phyloP scores from a whole-genome alignment of 2,888 invertebrate genomes.

The Chironomus tentans region DNA sequence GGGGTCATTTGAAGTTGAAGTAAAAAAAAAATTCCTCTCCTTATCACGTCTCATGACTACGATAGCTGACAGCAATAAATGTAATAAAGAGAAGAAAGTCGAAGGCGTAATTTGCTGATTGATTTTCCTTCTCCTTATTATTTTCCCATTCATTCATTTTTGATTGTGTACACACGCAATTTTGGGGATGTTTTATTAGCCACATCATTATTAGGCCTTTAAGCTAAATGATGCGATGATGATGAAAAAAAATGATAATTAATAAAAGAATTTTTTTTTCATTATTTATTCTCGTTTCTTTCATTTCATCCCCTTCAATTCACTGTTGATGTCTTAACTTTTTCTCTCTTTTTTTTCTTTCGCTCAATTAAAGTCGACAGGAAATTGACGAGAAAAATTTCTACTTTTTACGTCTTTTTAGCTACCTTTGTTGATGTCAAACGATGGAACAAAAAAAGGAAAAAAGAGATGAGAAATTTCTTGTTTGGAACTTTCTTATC shows the following conservation, averaged over 20 bases:
- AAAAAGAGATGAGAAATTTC: too few relatives aligned
- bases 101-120: conserved; percentile 24
- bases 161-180: neutral
- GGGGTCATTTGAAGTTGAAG: conserved; percentile 1
- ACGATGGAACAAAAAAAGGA: too few relatives aligned
- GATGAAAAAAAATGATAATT: neutral
- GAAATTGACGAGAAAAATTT: too few relatives aligned
- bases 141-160: too few relatives aligned
- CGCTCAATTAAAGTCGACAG: too few relatives aligned
- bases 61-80: neutral
- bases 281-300: neutral
- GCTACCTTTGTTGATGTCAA: too few relatives aligned
- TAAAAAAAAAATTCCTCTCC: neutral
- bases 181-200: neutral
- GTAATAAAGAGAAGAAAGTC: neutral
- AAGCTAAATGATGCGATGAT: neutral
- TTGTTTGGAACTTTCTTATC: too few relatives aligned
- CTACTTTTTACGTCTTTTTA: too few relatives aligned
- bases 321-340: too few relatives aligned
- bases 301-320: neutral
- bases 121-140: conserved; percentile 13
- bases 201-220: neutral
- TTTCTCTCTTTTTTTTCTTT: too few relatives aligned
- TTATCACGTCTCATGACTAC: conserved; percentile 19
- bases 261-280: neutral